A percentile compares a stretch with the other conserved stretches of the same genome.
Conservation (phyloP, 2,113 vertebrate species). For the Clinocottus analis region DNA sequence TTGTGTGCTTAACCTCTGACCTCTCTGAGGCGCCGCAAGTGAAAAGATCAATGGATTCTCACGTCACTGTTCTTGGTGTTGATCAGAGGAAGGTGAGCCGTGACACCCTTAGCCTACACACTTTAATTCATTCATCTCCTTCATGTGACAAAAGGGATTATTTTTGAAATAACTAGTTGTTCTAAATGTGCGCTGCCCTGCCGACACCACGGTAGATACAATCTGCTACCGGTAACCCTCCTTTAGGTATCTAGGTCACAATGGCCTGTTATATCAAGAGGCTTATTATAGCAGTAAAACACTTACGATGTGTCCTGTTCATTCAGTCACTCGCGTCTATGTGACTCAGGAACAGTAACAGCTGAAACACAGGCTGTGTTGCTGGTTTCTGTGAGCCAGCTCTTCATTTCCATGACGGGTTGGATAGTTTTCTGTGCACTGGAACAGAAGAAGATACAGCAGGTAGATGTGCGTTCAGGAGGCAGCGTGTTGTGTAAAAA, state of each 20-base stretch:
- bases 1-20: slow-evolving; percentile 51
- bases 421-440: background rate
- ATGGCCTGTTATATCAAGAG: slow-evolving; percentile 35
- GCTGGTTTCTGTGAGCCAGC: no score
- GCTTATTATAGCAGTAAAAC: slow-evolving; percentile 45
- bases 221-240: slow-evolving; percentile 30
- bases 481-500: slow-evolving; percentile 37
- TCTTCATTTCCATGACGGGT: background rate
- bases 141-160: slow-evolving; percentile 31
- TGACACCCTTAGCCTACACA: background rate
- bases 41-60: slow-evolving; percentile 40
- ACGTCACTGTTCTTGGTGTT: slow-evolving; percentile 1
- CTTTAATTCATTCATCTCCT: slow-evolving; percentile 26
- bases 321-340: slow-evolving; percentile 24
- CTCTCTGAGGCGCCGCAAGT: slow-evolving; percentile 4
- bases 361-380: background rate
- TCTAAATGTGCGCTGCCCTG: slow-evolving; percentile 13
- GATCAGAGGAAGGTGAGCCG: slow-evolving; percentile 2
- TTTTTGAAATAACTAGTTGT: slow-evolving; percentile 32
- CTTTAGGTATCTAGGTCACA: slow-evolving; percentile 61
- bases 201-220: slow-evolving; percentile 30
- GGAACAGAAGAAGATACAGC: slow-evolving; percentile 2
- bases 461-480: slow-evolving; percentile 14
- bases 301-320: slow-evolving; percentile 38
- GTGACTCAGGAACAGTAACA: slow-evolving; percentile 25